phyloP scores from a whole-genome alignment of 2,113 vertebrate genomes.

The Oryzias celebensis region DNA sequence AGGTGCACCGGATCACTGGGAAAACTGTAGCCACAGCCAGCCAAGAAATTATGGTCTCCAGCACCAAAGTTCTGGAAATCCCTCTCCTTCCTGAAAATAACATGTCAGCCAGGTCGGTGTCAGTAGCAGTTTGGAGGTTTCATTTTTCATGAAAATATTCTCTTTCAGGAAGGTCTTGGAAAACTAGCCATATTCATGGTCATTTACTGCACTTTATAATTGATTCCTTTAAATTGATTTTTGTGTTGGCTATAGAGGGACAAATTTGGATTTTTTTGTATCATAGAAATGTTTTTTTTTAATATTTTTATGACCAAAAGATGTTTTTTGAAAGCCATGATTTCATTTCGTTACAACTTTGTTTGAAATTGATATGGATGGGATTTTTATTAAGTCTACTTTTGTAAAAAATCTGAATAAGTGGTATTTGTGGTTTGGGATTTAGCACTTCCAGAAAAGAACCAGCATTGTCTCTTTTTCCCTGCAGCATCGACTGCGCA shows the following conservation, averaged over 20 bases:
- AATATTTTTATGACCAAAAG: slow-evolving; percentile 36
- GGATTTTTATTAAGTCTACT: slow-evolving; percentile 35
- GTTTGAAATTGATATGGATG: slow-evolving; percentile 26
- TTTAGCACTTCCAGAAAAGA: slow-evolving; percentile 32
- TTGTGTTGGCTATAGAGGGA: slow-evolving; percentile 31
- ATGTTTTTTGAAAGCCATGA: slow-evolving; percentile 38
- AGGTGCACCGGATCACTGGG: slow-evolving; percentile 98
- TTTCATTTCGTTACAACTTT: slow-evolving; percentile 45
- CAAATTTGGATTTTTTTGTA: slow-evolving; percentile 48
- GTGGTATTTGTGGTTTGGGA: slow-evolving; percentile 41
- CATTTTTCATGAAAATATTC: slow-evolving; percentile 47
- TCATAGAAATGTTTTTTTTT: slow-evolving; percentile 36
- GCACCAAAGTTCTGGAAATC: slow-evolving; percentile 97
- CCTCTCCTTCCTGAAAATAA: slow-evolving; percentile 97
- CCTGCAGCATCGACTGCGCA: slow-evolving; percentile 92
- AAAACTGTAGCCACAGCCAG: slow-evolving; percentile 97
- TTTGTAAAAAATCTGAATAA: slow-evolving; percentile 52
- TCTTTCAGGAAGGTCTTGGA: slow-evolving; percentile 36
- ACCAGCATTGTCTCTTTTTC: slow-evolving; percentile 31
- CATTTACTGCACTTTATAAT: slow-evolving; percentile 36
- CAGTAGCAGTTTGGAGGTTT: slow-evolving; percentile 30
- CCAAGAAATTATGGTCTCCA: slow-evolving; percentile 92
- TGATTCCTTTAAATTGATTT: slow-evolving; percentile 55
- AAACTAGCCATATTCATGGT: slow-evolving; percentile 38
- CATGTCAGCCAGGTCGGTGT: slow-evolving; percentile 92